Percentiles rank a stretch among this genome's conserved stretches.
phyloP scores from a whole-genome alignment of 23 tunicate genomes.

The Clavelina lepadiformis region DNA sequence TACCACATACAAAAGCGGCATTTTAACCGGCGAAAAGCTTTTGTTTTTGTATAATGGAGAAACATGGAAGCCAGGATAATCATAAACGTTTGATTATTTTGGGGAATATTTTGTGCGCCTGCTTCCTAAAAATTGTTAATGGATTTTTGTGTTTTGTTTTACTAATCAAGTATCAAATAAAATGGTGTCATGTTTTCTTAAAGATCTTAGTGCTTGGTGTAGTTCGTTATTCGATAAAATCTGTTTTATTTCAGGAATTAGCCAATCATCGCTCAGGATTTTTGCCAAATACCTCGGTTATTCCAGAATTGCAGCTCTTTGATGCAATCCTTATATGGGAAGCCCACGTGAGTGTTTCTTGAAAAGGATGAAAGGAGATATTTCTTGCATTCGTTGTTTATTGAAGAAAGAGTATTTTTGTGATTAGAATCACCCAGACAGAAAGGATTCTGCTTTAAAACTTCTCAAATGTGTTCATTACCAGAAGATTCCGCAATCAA shows the following conservation, averaged over 20 bases:
- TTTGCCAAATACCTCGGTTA: constrained; percentile 23
- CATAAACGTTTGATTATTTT: no score
- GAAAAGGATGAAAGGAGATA: neutral
- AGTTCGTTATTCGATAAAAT: neutral
- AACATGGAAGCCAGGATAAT: no score
- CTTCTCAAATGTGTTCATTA: constrained; percentile 33
- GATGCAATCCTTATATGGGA: constrained; percentile 52
- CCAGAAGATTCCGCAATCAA: constrained; percentile 41
- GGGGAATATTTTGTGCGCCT: no score
- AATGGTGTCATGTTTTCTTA: no score
- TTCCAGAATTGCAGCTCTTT: constrained; percentile 60
- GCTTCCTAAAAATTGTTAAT: no score
- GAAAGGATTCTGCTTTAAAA: constrained; percentile 20
- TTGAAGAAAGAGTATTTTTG: neutral
- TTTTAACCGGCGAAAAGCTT: no score
- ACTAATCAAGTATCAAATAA: no score
- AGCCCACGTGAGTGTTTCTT: constrained; percentile 15
- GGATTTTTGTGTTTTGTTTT: no score
- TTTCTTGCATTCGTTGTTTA: neutral
- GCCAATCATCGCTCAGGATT: constrained; percentile 34
- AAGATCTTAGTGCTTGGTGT: neutral
- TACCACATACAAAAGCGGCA: no score
- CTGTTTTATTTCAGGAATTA: constrained; percentile 16
- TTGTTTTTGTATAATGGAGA: no score
- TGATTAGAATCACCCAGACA: constrained; percentile 17